Base-by-base conservation (phyloP, 2,797 vertebrate genomes). In the Enteromius paludinosus region DNA sequence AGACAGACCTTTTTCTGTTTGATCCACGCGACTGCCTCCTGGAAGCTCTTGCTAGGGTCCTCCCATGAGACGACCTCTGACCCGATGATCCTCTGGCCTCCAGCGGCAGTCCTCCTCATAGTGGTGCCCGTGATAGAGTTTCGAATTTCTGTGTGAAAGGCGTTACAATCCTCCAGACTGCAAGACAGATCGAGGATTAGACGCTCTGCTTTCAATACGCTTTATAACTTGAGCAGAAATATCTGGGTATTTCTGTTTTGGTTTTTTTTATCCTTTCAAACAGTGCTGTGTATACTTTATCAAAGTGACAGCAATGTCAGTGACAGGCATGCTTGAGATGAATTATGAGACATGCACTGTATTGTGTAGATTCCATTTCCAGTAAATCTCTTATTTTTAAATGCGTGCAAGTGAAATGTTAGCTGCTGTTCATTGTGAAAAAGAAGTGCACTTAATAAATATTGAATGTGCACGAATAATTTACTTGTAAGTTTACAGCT, bases 11-110 rank as follows among this genome's bases (percentile, higher is more conserved):
- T 95, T 79, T 95, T 92, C 43, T 95, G 94, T 20, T 78, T 59
- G 66, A 95, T 94, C 94, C 94, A 95, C 35, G 33, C 84, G 0
- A 91, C 69, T 82, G 94, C 95, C 3, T 95, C 94, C 4, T 54
- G 85, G 7, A 90, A 91, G 83, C 75, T 23, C 81, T 91, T 88
- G 6, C 75, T 87, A 0, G 89, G 89, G 0, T 95, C 94, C 0
- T 86, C 62, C 62, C 91, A 91, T 52, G 86, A 61, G 5, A 83
- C 45, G 11, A 89, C 93, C 85, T 62, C 59, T 62, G 14, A 59
- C 20, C 3, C n/a, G 20, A 15, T 15, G 47, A 69, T 5, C 5
- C 59, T 28, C 14, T 1, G 23, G 14, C 6, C 61, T 56, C 91
- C 90, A 35, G 86, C 66, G 2, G 85, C 78, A 70, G 47, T 88